Conservation (phyloP, 1,140 invertebrate species). For the Neuroterus valhalla region DNA sequence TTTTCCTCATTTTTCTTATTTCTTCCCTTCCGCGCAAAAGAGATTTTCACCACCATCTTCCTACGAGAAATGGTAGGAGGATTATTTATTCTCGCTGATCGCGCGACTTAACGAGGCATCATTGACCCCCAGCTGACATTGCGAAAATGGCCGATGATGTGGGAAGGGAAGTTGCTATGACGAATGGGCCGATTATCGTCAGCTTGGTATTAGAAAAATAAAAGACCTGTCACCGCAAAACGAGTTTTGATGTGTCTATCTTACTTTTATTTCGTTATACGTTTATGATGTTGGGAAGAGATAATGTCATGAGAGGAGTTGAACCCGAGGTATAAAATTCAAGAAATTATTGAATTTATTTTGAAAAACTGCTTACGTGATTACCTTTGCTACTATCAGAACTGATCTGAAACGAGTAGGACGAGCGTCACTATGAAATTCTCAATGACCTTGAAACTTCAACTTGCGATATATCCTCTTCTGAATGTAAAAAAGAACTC, state of each 20-base stretch:
- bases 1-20: constrained; percentile 52
- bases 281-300: too few relatives aligned
- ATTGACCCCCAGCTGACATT: constrained; percentile 36
- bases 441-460: too few relatives aligned
- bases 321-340: too few relatives aligned
- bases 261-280: too few relatives aligned
- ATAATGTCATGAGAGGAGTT: too few relatives aligned
- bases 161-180: constrained; percentile 3
- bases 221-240: constrained; percentile 23
- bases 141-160: constrained; percentile 12
- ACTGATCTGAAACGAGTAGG: too few relatives aligned
- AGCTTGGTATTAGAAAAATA: constrained; percentile 12
- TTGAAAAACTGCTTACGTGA: too few relatives aligned
- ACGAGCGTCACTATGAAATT: too few relatives aligned
- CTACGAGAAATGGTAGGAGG: constrained; percentile 47
- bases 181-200: constrained; percentile 24
- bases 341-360: too few relatives aligned
- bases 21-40: constrained; percentile 53
- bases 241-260: neutral
- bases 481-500: too few relatives aligned
- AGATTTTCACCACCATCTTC: constrained; percentile 48
- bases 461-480: too few relatives aligned
- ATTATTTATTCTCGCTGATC: constrained; percentile 54
- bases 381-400: too few relatives aligned
- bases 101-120: constrained; percentile 48